phyloP scores from a whole-genome alignment of 1,140 invertebrate genomes.

The Zaprionus capensis region DNA sequence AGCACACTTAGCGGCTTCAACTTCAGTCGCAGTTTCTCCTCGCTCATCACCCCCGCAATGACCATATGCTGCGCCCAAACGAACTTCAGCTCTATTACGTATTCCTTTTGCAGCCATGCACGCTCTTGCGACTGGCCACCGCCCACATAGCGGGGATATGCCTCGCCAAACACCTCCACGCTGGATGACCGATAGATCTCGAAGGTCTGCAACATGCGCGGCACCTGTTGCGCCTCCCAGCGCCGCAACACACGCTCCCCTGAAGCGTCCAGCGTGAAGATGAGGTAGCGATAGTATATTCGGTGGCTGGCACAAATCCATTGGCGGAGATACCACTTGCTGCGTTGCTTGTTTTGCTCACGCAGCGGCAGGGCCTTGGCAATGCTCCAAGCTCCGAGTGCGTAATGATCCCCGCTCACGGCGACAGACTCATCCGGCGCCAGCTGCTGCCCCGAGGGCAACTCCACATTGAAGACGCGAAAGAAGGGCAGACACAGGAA shows the following conservation, averaged over 20 bases:
- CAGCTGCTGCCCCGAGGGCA: conserved; percentile 39
- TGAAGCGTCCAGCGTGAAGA: conserved; percentile 86
- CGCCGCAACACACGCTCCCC: conserved; percentile 88
- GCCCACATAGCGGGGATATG: conserved; percentile 85
- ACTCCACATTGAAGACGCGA: conserved; percentile 68
- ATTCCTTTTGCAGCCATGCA: conserved; percentile 89
- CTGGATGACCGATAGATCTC: conserved; percentile 84
- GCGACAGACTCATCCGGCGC: conserved; percentile 82
- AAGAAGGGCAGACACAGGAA: conserved; percentile 76
- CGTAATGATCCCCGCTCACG: conserved; percentile 80
- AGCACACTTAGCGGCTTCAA: conserved; percentile 51
- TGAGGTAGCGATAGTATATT: conserved; percentile 92
- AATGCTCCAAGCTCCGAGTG: conserved; percentile 84
- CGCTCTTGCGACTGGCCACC: conserved; percentile 87
- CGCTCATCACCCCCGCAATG: conserved; percentile 6
- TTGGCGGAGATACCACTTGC: conserved; percentile 61
- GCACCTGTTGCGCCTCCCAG: conserved; percentile 92
- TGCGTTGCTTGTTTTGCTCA: conserved; percentile 43
- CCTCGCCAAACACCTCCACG: conserved; percentile 87
- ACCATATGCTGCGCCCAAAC: conserved; percentile 63
- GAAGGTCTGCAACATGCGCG: conserved; percentile 73
- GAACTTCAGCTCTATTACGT: conserved; percentile 93
- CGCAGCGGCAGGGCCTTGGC: conserved; percentile 81
- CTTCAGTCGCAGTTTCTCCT: conserved; percentile 45
- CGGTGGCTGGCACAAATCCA: conserved; percentile 88